Conservation (phyloP, 2,797 vertebrate genomes). For the Nyctibius grandis region DNA sequence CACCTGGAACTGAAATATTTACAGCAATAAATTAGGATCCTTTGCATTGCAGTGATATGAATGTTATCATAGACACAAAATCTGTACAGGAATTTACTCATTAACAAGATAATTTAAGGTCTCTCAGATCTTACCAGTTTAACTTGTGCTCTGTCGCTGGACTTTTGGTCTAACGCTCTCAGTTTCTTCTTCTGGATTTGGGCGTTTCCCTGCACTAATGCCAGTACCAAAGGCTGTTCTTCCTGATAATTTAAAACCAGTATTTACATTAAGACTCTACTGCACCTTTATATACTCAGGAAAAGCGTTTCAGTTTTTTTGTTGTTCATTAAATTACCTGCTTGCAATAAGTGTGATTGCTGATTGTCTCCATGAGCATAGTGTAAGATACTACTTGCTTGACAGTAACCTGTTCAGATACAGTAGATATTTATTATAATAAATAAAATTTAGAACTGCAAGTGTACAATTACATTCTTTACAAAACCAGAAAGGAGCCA, state of each 20-base stretch:
- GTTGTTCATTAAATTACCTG: constrained; percentile 69
- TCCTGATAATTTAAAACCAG: constrained; percentile 72
- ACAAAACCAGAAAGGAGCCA: background rate
- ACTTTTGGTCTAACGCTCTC: constrained; percentile 76
- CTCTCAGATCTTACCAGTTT: constrained; percentile 68
- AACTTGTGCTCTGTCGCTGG: constrained; percentile 80
- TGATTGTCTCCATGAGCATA: constrained; percentile 75
- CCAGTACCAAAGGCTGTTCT: constrained; percentile 65
- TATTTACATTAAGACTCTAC: constrained; percentile 28
- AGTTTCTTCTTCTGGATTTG: constrained; percentile 76
- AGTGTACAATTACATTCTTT: background rate
- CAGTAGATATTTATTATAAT: constrained; percentile 35
- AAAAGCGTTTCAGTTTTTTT: background rate
- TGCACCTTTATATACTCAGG: background rate
- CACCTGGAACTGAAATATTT: background rate
- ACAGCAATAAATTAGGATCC: background rate
- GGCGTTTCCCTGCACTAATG: constrained; percentile 78
- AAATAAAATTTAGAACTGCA: background rate
- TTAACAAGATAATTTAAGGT: background rate
- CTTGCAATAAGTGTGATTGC: constrained; percentile 71
- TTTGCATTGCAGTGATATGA: background rate
- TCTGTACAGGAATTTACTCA: background rate
- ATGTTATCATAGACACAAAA: background rate
- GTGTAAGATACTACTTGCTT: constrained; percentile 76
- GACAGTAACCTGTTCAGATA: constrained; percentile 75